phyloP scores from a whole-genome alignment of 2,888 invertebrate genomes.

The Folsomia candida region DNA sequence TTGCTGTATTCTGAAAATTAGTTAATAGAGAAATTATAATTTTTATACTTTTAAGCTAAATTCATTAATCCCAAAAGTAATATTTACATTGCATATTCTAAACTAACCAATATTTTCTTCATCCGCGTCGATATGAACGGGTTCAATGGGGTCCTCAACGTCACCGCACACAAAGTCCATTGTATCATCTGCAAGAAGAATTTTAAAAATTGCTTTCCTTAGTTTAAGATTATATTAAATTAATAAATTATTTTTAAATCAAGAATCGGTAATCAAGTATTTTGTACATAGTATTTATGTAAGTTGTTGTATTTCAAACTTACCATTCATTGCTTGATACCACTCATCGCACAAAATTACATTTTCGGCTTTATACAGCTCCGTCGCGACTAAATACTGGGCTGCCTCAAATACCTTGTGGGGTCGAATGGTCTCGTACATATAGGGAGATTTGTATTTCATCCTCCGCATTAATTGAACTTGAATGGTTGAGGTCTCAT shows the following conservation, averaged over 20 bases:
- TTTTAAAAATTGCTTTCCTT: not conserved
- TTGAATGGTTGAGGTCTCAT: slow-evolving; percentile 29
- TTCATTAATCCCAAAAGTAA: too few relatives aligned
- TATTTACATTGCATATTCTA: too few relatives aligned
- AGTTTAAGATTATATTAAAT: not conserved
- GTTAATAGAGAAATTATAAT: too few relatives aligned
- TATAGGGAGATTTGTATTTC: slow-evolving; percentile 21
- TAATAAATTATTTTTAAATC: not conserved
- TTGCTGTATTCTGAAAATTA: slow-evolving; percentile 13
- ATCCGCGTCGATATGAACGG: too few relatives aligned
- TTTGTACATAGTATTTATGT: too few relatives aligned
- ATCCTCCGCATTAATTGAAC: slow-evolving; percentile 28
- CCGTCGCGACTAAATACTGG: slow-evolving; percentile 33
- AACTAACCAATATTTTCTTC: too few relatives aligned
- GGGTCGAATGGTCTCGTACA: slow-evolving; percentile 34
- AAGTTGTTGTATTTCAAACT: too few relatives aligned
- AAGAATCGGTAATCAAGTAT: too few relatives aligned
- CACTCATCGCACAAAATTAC: slow-evolving; percentile 51
- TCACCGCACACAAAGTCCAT: not conserved
- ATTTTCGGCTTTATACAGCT: slow-evolving; percentile 24
- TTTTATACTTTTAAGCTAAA: too few relatives aligned
- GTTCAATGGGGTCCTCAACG: too few relatives aligned
- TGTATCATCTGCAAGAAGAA: not conserved
- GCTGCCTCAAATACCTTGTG: slow-evolving; percentile 18
- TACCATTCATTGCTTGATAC: not conserved